Evolutionary conservation across 2,797 vertebrate genomes (phyloP).

Genomic region (Otolemur crassicaudatus): DNA sequence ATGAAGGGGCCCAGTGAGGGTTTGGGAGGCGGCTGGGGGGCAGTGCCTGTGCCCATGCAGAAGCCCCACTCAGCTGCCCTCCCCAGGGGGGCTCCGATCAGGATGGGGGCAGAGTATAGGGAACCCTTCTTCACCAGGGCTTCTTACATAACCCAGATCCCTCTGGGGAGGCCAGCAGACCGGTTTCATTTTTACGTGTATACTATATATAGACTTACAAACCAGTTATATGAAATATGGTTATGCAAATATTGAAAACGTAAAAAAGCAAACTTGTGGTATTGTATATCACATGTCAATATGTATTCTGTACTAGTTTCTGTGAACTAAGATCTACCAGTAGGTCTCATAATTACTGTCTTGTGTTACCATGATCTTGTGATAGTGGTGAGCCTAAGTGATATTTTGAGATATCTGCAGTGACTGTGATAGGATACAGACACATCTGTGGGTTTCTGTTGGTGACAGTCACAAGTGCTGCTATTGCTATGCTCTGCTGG

Average conservation of each 20-base stretch:
- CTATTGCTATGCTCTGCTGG: neutral
- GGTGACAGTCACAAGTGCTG: neutral
- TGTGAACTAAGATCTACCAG: neutral
- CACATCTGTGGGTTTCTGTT: neutral
- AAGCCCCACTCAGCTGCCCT: neutral
- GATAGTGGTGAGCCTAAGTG: neutral
- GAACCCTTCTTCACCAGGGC: neutral
- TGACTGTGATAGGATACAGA: neutral
- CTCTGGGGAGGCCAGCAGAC: neutral
- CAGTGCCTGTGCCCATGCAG: rapidly evolving
- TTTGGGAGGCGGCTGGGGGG: neutral
- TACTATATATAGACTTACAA: neutral
- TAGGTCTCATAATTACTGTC: neutral
- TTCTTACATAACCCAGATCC: neutral
- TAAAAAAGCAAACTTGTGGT: conserved; percentile 38
- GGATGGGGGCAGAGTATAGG: neutral
- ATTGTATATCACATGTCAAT: neutral
- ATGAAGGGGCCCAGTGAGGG: conserved; percentile 24
- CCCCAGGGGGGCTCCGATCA: conserved; percentile 5
- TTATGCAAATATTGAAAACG: neutral
- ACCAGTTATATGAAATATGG: neutral
- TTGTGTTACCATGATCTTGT: neutral
- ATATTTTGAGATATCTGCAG: neutral
- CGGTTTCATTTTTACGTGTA: neutral
- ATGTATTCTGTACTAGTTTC: neutral